A percentile compares a stretch with the other conserved stretches of the same genome.
These are phyloP conservation scores for Sabatieria punctata DNA, from an alignment of 2,888 invertebrate genomes.

Conservation along the genomic window DNA sequence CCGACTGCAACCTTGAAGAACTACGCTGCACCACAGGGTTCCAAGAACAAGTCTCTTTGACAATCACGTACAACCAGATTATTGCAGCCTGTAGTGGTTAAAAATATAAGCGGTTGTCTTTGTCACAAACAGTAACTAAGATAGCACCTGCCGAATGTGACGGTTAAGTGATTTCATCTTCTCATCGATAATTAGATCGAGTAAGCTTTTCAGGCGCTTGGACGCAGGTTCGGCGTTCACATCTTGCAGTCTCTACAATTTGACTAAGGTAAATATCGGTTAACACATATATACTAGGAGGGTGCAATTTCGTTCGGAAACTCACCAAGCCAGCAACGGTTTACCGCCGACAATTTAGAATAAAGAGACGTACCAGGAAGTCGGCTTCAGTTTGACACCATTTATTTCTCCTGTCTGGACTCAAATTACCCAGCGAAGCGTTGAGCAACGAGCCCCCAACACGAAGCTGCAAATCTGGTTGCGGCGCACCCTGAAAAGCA, in stretches of 20 bases:
- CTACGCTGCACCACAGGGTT: constrained; percentile 31
- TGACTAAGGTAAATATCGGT: no score
- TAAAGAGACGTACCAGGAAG: no score
- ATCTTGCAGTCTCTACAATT: no score
- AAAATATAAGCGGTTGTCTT: background rate
- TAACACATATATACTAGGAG: background rate
- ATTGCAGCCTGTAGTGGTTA: background rate
- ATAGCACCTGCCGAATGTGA: background rate
- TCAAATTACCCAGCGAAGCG: background rate
- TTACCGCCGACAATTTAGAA: no score
- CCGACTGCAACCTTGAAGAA: constrained; percentile 53
- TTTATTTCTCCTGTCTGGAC: background rate
- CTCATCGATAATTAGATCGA: background rate
- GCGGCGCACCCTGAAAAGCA: background rate
- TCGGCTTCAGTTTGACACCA: background rate
- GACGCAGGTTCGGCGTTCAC: no score
- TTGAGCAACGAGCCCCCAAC: background rate
- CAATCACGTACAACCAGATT: background rate
- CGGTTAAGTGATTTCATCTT: background rate
- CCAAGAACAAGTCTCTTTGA: background rate
- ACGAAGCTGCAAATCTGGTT: background rate
- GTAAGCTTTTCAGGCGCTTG: no score
- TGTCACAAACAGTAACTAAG: background rate
- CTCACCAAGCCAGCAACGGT: no score
- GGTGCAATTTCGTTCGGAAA: background rate